These are phyloP conservation scores for Perca flavescens DNA, from an alignment of 2,113 vertebrate genomes.

Conservation along the genomic window DNA sequence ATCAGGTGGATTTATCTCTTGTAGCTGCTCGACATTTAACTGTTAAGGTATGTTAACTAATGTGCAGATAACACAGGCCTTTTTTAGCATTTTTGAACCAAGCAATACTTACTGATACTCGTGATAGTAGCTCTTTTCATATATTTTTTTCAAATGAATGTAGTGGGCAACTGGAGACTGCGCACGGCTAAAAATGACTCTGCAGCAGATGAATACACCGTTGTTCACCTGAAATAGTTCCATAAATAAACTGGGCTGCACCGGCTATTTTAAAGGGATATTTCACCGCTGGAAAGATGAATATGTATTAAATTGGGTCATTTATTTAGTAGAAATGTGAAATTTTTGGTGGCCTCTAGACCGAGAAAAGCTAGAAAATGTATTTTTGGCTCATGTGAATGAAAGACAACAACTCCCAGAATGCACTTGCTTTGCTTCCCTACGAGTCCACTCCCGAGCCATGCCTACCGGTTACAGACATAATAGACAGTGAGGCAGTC, in stretches of 20 bases:
- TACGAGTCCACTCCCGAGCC: no score
- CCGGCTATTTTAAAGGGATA: conserved; percentile 31
- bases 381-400: no score
- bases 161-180: conserved; percentile 30
- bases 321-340: no score
- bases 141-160: background rate
- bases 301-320: no score
- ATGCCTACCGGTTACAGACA: no score
- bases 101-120: conserved; percentile 8
- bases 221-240: conserved; percentile 58
- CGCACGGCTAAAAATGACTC: conserved; percentile 49
- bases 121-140: conserved; percentile 2
- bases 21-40: conserved; percentile 12
- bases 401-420: no score
- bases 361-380: no score
- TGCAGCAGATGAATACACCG: conserved; percentile 45
- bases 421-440: no score
- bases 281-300: no score
- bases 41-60: conserved; percentile 2
- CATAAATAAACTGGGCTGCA: conserved; percentile 57
- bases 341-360: no score
- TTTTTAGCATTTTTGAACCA: background rate
- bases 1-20: conserved; percentile 2
- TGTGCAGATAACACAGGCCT: background rate
- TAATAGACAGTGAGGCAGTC: no score